Base-by-base conservation (phyloP, 2,113 vertebrate species). In the Myodes glareolus region DNA sequence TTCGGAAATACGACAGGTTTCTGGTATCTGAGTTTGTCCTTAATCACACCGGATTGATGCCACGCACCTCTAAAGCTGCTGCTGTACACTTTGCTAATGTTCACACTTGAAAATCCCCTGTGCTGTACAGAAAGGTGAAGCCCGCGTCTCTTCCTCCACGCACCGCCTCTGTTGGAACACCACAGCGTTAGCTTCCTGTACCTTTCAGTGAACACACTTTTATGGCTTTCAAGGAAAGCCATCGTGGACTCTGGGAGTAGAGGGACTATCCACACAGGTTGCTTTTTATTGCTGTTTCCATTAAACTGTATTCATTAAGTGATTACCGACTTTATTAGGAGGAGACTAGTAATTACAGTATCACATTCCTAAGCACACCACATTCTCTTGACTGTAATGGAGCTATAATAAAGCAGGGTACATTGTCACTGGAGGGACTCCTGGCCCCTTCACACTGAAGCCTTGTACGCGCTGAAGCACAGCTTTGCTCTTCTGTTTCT, bases 351-450 rank as follows among this genome's bases (percentile, higher is more conserved):
- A 47, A 93, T 97, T 84, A 87, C 33, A 6, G 72, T 39, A 50
- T 75, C n/a, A 25, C 70, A 1, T 61, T 96, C 91, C 33, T 58
- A 42, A 87, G 81, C 77, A 70, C n/a, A 7, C n/a, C n/a, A 47
- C 36, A 0, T n/a, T 86, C 45, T 90, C 52, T n/a, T 29, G 58
- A 67, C 86, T 88, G 11, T 55, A 13, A 13, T 45, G 87, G n/a
- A 77, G n/a, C 84, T 93, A 7, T 93, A 90, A 7, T 93, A 90
- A 90, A 97, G 42, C 27, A 42, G 61, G 16, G 12, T 67, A n/a
- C 91, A 42, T 63, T 65, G n/a, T 45, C 82, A 75, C 68, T 13
- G 45, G 88, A 92, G 16, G 47, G 65, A 85, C 8, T 70, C 16
- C 27, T 63, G 0, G 65, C 50, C n/a, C 6, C 25, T 45, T 77